These are phyloP conservation scores for Artemisiospiza belli DNA, from an alignment of 2,113 vertebrate species.

Conservation along the genomic window DNA sequence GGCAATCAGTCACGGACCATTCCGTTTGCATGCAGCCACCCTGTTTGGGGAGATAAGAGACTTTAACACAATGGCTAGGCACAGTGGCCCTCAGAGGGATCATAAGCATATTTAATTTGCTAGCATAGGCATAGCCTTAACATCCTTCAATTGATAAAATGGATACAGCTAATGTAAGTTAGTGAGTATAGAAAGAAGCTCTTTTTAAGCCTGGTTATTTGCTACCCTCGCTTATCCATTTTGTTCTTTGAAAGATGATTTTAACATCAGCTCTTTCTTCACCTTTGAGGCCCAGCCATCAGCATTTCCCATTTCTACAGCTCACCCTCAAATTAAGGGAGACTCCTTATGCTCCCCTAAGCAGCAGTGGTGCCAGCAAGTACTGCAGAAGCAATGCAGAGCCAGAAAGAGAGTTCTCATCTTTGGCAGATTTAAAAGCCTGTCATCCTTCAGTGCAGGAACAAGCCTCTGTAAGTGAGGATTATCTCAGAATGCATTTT, in stretches of 20 bases:
- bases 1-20: not conserved
- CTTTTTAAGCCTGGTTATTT: not conserved
- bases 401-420: conserved; percentile 23
- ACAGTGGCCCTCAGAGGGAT: not conserved
- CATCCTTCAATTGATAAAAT: not conserved
- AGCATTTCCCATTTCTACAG: conserved; percentile 38
- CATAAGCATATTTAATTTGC: not conserved
- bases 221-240: not conserved
- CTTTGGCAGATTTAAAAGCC: conserved; percentile 34
- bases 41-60: not conserved
- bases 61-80: not conserved
- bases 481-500: conserved; percentile 45
- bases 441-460: conserved; percentile 18
- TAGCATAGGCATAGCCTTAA: not conserved
- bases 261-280: conserved; percentile 4
- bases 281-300: not conserved
- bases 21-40: not conserved
- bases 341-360: conserved; percentile 7
- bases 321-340: conserved; percentile 42
- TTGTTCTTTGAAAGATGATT: not conserved
- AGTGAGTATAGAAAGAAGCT: not conserved
- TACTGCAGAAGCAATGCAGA: conserved; percentile 18
- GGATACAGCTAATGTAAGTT: not conserved
- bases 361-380: conserved; percentile 39
- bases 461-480: not conserved